Conservation (phyloP, 2,888 invertebrate genomes). For the Perdita meconis region DNA sequence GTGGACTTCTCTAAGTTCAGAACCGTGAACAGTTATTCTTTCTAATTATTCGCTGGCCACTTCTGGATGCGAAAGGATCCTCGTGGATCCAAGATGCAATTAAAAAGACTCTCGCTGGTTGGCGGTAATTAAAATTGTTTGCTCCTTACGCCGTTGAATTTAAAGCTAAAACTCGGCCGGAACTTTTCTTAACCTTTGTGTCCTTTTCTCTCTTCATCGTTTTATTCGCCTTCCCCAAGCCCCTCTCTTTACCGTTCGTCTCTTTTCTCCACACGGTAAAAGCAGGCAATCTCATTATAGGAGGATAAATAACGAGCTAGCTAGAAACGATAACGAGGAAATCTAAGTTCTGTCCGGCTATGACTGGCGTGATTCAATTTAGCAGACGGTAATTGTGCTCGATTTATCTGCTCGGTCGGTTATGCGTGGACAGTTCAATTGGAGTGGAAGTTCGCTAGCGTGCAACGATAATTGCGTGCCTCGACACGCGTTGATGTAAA, state of each 20-base stretch:
- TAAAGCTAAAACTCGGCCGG: constrained; percentile 15
- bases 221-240: neutral
- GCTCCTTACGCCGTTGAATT: constrained; percentile 34
- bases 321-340: constrained; percentile 32
- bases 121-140: constrained; percentile 59
- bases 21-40: constrained; percentile 44
- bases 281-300: constrained; percentile 42
- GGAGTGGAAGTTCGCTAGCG: neutral
- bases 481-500: constrained; percentile 12
- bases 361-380: constrained; percentile 48
- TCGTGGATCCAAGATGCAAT: constrained; percentile 52
- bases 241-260: neutral
- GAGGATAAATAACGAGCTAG: constrained; percentile 48
- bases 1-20: constrained; percentile 13
- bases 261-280: neutral
- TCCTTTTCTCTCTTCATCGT: neutral
- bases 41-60: constrained; percentile 48
- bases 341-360: constrained; percentile 34
- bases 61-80: constrained; percentile 44
- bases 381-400: constrained; percentile 49
- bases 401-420: constrained; percentile 48
- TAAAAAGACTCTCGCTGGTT: constrained; percentile 33
- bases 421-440: constrained; percentile 53
- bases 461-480: constrained; percentile 11
- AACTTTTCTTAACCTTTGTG: constrained; percentile 24